A percentile compares a stretch with the other conserved stretches of the same genome.
Evolutionary conservation across 2,888 invertebrate genomes (phyloP).

Genomic region (Pachliopta kotzebuea): DNA sequence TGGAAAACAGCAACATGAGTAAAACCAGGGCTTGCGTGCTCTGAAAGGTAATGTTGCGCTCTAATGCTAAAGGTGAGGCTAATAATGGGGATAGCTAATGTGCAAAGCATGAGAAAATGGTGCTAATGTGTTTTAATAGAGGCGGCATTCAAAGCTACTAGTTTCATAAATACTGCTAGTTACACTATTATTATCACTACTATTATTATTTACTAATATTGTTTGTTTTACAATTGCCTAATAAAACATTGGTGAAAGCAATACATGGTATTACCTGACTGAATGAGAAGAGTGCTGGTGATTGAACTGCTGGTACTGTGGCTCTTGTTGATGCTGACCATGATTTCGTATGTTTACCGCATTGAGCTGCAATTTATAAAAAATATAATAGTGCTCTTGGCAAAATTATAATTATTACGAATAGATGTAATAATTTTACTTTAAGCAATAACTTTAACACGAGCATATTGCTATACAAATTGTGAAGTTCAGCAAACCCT

Average conservation of each 20-base stretch:
- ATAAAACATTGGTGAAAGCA: neutral
- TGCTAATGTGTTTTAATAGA: constrained; percentile 4
- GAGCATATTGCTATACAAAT: too few species aligned
- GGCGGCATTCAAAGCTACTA: constrained; percentile 23
- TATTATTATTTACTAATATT: neutral
- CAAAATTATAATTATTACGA: too few species aligned
- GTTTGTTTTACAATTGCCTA: neutral
- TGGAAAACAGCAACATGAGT: constrained; percentile 76
- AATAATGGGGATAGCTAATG: constrained; percentile 14
- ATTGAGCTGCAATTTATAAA: constrained; percentile 50
- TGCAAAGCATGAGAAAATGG: constrained; percentile 20
- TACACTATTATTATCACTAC: neutral
- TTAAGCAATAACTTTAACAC: too few species aligned
- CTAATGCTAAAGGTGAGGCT: constrained; percentile 49
- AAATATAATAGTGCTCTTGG: neutral
- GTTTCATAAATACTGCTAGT: neutral
- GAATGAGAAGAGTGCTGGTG: constrained; percentile 69
- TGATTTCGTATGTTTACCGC: constrained; percentile 57
- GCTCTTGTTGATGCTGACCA: constrained; percentile 61
- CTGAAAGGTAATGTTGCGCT: constrained; percentile 64
- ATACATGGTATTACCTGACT: constrained; percentile 49
- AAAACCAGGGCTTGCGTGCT: constrained; percentile 65
- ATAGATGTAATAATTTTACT: too few species aligned
- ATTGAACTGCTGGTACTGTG: constrained; percentile 64
- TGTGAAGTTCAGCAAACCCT: too few species aligned